Evolutionary conservation across 2,888 invertebrate genomes (phyloP).

Genomic region (Gymnocheta viridis): DNA sequence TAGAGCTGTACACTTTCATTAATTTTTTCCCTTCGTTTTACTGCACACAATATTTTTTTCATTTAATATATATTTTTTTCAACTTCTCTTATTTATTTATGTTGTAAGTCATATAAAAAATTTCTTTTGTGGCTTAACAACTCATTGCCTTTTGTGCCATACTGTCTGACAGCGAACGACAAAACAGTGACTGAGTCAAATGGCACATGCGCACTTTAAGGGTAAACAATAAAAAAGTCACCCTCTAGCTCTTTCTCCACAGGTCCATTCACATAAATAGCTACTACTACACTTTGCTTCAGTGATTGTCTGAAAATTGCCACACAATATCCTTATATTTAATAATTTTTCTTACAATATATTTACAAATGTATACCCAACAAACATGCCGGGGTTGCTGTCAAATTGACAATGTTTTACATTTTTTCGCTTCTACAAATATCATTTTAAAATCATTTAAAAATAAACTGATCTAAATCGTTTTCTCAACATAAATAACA

Average conservation of each 20-base stretch:
- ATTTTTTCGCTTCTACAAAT: too few relatives aligned
- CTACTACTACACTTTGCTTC: neutral
- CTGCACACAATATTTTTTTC: conserved; percentile 53
- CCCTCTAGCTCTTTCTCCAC: conserved; percentile 15
- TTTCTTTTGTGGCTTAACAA: conserved; percentile 61
- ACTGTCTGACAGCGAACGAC: conserved; percentile 51
- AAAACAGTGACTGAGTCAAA: conserved; percentile 41
- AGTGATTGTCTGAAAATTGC: conserved; percentile 7
- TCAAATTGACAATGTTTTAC: too few relatives aligned
- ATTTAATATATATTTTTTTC: conserved; percentile 49
- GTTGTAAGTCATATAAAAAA: conserved; percentile 9
- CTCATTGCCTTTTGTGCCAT: conserved; percentile 63
- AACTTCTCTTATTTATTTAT: neutral
- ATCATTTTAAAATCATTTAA: too few relatives aligned
- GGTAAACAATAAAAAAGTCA: conserved; percentile 41
- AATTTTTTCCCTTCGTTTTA: neutral
- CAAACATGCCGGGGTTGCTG: neutral
- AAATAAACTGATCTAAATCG: too few relatives aligned
- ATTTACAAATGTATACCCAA: neutral
- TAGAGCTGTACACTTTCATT: conserved; percentile 1
- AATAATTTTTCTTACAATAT: neutral
- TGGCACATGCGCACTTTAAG: conserved; percentile 62
- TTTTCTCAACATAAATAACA: too few relatives aligned
- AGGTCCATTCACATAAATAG: neutral
- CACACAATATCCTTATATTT: conserved; percentile 29